Conservation (phyloP, 2,888 invertebrate genomes). For the Leucania comma region DNA sequence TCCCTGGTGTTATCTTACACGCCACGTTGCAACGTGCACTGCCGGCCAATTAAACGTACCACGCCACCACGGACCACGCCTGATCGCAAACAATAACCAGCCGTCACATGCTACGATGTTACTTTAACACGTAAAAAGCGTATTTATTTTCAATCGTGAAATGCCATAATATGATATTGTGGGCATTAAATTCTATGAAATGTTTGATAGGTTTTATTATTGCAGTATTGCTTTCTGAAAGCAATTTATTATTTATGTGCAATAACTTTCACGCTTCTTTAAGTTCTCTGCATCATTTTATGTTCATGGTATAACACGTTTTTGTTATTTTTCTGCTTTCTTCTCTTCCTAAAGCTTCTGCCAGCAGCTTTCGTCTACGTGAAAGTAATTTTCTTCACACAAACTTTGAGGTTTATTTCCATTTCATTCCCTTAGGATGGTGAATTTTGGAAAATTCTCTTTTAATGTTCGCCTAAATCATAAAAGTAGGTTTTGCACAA, state of each 20-base stretch:
- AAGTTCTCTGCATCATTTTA: background rate
- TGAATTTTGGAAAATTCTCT: too few relatives aligned
- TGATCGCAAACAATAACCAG: constrained; percentile 65
- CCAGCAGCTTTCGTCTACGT: too few relatives aligned
- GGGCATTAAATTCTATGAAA: constrained; percentile 37
- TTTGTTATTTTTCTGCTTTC: background rate
- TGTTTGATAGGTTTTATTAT: constrained; percentile 35
- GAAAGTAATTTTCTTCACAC: too few relatives aligned
- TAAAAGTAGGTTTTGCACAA: too few relatives aligned
- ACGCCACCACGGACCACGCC: constrained; percentile 56
- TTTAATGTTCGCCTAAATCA: too few relatives aligned
- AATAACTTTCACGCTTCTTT: background rate
- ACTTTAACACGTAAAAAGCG: constrained; percentile 44
- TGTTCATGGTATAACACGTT: background rate
- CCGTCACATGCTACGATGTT: constrained; percentile 56
- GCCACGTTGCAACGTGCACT: constrained; percentile 62
- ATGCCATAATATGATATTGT: constrained; percentile 37
- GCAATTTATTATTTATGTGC: constrained; percentile 15
- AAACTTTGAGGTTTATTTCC: too few relatives aligned
- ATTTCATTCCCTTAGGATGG: too few relatives aligned
- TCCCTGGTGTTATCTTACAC: constrained; percentile 70
- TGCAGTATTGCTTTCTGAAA: constrained; percentile 28
- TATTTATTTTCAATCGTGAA: constrained; percentile 49
- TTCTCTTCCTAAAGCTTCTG: background rate
- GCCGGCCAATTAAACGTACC: constrained; percentile 76